Percentiles rank a stretch among this genome's conserved stretches.
Conservation (phyloP, 2,888 invertebrate species). For the Apamea epomidion region DNA sequence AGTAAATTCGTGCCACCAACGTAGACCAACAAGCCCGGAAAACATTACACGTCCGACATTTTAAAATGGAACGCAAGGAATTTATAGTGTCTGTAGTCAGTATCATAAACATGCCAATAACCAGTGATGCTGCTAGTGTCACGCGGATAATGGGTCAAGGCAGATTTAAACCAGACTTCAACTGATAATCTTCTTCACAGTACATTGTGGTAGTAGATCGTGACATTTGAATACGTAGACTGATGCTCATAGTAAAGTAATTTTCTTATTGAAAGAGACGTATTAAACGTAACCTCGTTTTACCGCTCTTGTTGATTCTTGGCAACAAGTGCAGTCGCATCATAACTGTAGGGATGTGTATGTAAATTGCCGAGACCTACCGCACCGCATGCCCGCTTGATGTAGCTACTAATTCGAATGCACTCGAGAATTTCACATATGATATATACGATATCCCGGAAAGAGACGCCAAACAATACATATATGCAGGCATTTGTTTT, state of each 20-base stretch:
- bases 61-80: slow-evolving; percentile 63
- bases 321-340: slow-evolving; percentile 38
- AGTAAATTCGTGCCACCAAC: neutral
- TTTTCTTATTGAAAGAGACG: slow-evolving; percentile 30
- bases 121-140: slow-evolving; percentile 66
- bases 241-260: slow-evolving; percentile 30
- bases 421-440: neutral
- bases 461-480: neutral
- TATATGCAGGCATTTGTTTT: neutral
- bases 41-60: slow-evolving; percentile 49
- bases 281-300: slow-evolving; percentile 40
- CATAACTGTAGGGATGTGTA: slow-evolving; percentile 34
- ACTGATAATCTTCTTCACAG: slow-evolving; percentile 55
- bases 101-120: slow-evolving; percentile 75
- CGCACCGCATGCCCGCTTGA: slow-evolving; percentile 35
- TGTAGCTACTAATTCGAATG: slow-evolving; percentile 14
- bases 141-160: slow-evolving; percentile 73
- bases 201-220: slow-evolving; percentile 34
- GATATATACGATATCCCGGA: neutral
- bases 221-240: slow-evolving; percentile 41
- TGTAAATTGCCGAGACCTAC: slow-evolving; percentile 42
- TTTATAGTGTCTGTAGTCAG: slow-evolving; percentile 65
- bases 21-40: slow-evolving; percentile 25
- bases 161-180: slow-evolving; percentile 66
- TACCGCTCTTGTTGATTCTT: slow-evolving; percentile 30